Base-by-base conservation (phyloP, 1,140 invertebrate species). In the Drosophila busckii region DNA sequence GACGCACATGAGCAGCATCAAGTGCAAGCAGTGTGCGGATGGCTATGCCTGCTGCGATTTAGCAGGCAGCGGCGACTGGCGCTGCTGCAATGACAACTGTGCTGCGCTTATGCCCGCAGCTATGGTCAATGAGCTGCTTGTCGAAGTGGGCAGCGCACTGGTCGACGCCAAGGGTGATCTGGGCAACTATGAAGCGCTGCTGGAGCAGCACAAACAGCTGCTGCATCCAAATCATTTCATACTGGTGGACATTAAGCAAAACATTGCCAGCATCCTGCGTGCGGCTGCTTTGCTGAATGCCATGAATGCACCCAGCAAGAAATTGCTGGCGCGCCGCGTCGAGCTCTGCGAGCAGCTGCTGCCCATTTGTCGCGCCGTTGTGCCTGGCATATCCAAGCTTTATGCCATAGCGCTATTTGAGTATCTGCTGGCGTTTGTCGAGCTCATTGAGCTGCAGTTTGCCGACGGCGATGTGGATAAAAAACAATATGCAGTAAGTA, bases 371-470 rank as follows among this genome's bases (percentile, higher is more conserved):
- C 90, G 92, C 17, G 89, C 90, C 16, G 86, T 95, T 1, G 93
- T 93, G 25, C 93, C 93, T 0, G 94, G 94, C 37, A 90, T 94
- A 69, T 94, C 92, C 4, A 90, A 94, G 64, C 88, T 90, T 65
- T 75, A 87, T 92, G 93, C 92, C 25, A 91, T 94, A 28, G 90
- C 92, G 5, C 78, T 94, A 28, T 95, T 94, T 44, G 93, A 95
- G 88, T 88, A 94, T 42, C 91, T 94, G 65, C 88, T 91, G 6
- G 89, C 93, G 1, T 88, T 91, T 37, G 88, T 92, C 8, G 90
- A 92, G 53, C 80, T 94, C 5, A 90, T 91, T 0, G 78, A 86
- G 23, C 40, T 84, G 7, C 64, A 84, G 38, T 86, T 82, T 46
- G 49, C 62, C 15, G 58, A 84, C 29, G 46, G 67, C 19, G 55